Base-by-base conservation (phyloP, 2,113 vertebrate species). In the Potamarius usumacintae region DNA sequence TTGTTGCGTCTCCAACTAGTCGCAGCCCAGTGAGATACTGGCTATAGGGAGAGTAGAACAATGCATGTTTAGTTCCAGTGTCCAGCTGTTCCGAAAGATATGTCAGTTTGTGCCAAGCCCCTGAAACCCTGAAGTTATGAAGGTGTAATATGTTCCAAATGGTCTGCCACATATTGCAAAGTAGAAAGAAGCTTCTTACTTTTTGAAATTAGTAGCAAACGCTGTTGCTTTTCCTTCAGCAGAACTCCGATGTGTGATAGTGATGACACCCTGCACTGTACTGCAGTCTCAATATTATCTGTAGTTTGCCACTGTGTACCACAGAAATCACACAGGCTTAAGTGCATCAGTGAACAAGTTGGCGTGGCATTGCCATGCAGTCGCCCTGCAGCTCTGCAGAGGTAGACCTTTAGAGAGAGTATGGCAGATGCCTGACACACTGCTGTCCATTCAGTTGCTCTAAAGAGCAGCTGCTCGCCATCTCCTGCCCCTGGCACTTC, bases 401-500 rank as follows among this genome's bases (percentile, higher is more conserved):
- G 84, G 91, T 91, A 87, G 89, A 87, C 87, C 69, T 88, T 92
- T 89, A 78, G 91, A 85, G 79, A 92, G 92, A 71, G 80, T 84
- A 76, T 92, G 91, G 92, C 94, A 95, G 95, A 95, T 95, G 95
- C 93, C 92, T 71, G 91, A 94, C 94, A 94, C 94, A 93, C 94
- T 93, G 94, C 89, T 94, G 94, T 95, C 93, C 91, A 89, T 93
- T 94, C 94, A 94, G 90, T 94, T 90, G 93, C 92, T 93, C 92
- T 92, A 93, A 94, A 94, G 92, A 95, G 94, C 95, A 96, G 94
- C 93, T 96, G 95, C 93, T 94, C 90, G 87, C 91, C 92, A 91
- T 93, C 92, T 82, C 89, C 89, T 91, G 93, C 94, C 95, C 91
- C 91, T 92, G 93, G 95, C 95, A 92, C 80, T 90, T 71, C 89